These are phyloP conservation scores for Sylvilagus floridanus DNA, from an alignment of 2,797 vertebrate species.

Conservation along the genomic window DNA sequence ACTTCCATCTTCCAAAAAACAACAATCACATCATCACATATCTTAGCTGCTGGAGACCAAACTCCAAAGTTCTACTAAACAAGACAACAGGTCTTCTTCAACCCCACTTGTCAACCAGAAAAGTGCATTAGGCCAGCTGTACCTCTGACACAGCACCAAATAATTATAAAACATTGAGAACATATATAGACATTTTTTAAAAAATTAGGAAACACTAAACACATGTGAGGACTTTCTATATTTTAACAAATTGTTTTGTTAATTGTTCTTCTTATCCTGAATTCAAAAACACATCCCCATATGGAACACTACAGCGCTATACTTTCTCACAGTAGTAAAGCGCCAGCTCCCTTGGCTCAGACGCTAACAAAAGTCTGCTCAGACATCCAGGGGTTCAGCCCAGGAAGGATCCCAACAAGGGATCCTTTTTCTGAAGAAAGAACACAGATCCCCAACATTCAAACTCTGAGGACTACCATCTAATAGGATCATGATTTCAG, in stretches of 20 bases:
- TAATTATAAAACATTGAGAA: background rate
- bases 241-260: background rate
- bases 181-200: background rate
- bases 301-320: background rate
- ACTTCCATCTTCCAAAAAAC: background rate
- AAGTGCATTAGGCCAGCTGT: background rate
- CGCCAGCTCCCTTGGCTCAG: background rate
- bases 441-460: background rate
- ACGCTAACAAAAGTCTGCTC: background rate
- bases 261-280: background rate
- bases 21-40: background rate
- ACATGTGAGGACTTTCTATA: background rate
- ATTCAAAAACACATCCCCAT: background rate
- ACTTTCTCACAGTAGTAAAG: background rate
- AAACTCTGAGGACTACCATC: background rate
- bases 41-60: background rate
- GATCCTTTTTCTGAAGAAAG: background rate
- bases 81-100: background rate
- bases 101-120: background rate
- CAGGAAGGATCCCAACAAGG: accelerated
- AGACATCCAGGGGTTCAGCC: background rate
- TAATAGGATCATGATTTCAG: background rate
- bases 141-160: background rate
- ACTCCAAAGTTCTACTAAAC: background rate
- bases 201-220: background rate